Conservation (phyloP, 2,888 invertebrate genomes). For the Volucella inanis region DNA sequence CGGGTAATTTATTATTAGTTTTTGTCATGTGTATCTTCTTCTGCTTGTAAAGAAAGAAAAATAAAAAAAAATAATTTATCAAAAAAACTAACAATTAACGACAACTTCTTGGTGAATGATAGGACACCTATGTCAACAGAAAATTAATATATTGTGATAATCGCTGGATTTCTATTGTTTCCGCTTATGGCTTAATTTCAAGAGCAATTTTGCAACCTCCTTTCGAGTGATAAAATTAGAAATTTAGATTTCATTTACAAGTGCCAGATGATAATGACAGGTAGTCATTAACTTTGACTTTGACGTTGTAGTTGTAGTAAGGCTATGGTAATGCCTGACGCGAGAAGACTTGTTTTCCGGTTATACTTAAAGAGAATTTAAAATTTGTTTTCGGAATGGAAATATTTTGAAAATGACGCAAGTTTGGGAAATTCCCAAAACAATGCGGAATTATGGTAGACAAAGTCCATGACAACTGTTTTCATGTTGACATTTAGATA, state of each 20-base stretch:
- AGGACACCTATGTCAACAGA: constrained; percentile 21
- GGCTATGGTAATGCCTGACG: constrained; percentile 14
- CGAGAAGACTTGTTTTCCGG: constrained; percentile 1
- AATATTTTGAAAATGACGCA: not conserved
- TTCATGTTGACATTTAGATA: too few relatives aligned
- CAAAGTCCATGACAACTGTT: not conserved
- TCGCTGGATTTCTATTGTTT: constrained; percentile 32
- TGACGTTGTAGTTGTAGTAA: constrained; percentile 20
- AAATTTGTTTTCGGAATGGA: not conserved
- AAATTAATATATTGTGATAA: constrained; percentile 22
- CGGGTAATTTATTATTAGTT: constrained; percentile 52
- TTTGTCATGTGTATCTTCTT: constrained; percentile 56
- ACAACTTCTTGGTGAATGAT: constrained; percentile 2
- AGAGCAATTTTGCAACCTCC: constrained; percentile 42
- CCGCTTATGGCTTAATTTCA: constrained; percentile 29
- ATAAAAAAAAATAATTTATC: not conserved
- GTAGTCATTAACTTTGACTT: constrained; percentile 9
- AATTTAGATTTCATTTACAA: constrained; percentile 57
- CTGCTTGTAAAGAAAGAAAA: constrained; percentile 19
- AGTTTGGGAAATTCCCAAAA: constrained; percentile 17
- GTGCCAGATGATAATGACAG: constrained; percentile 50
- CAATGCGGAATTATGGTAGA: not conserved
- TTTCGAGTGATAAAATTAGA: constrained; percentile 41
- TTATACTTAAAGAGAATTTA: not conserved
- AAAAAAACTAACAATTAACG: not conserved